phyloP scores from a whole-genome alignment of 2,888 invertebrate genomes.

The Drosophila borborema region DNA sequence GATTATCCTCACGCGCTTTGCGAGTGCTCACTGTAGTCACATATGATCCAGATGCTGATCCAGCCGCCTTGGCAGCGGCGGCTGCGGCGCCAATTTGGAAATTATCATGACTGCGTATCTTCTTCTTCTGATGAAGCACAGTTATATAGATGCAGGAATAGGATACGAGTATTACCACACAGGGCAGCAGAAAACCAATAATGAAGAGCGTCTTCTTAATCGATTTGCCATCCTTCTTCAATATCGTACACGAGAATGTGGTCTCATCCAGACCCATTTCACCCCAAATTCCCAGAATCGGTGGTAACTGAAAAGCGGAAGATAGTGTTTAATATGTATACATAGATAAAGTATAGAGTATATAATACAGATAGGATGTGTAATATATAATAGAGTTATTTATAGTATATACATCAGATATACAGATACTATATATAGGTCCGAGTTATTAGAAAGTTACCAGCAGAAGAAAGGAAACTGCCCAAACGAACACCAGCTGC shows the following conservation, averaged over 20 bases:
- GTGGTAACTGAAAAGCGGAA: slow-evolving; percentile 88
- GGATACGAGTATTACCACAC: slow-evolving; percentile 92
- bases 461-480: slow-evolving; percentile 90
- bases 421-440: background rate
- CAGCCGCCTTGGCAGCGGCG: slow-evolving; percentile 43
- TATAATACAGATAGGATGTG: too few species aligned
- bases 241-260: slow-evolving; percentile 95
- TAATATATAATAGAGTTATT: background rate
- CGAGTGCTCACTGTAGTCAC: slow-evolving; percentile 74
- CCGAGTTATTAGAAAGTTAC: slow-evolving; percentile 82
- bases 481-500: slow-evolving; percentile 93
- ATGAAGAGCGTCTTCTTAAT: slow-evolving; percentile 94
- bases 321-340: too few species aligned
- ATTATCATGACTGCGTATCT: slow-evolving; percentile 89
- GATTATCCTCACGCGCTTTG: slow-evolving; percentile 88
- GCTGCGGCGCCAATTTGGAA: slow-evolving; percentile 76
- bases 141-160: slow-evolving; percentile 94
- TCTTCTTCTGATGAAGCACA: slow-evolving; percentile 90
- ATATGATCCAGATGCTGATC: slow-evolving; percentile 81
- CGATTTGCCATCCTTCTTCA: slow-evolving; percentile 91
- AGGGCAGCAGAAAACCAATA: slow-evolving; percentile 93
- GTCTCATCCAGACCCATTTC: slow-evolving; percentile 91
- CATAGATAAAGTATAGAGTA: background rate
- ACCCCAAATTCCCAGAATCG: slow-evolving; percentile 93
- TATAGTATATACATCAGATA: background rate